A percentile compares a stretch with the other conserved stretches of the same genome.
These are phyloP conservation scores for Cyclargus thomasi DNA, from an alignment of 1,140 invertebrate species.

Conservation along the genomic window DNA sequence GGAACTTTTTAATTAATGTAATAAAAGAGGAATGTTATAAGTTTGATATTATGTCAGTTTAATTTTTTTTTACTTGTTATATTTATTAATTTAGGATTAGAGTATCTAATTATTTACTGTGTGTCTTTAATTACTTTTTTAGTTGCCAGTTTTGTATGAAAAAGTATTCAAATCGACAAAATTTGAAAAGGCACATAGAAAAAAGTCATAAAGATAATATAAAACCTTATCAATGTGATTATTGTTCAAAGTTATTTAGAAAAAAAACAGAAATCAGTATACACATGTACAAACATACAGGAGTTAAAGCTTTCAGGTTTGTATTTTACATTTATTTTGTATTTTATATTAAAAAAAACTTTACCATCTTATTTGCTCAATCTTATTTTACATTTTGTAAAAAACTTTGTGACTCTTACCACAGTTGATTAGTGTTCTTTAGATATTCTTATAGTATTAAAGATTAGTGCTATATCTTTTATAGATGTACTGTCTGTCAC, in stretches of 20 bases:
- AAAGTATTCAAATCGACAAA: slow-evolving; percentile 56
- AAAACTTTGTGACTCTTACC: no score
- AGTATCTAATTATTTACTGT: no score
- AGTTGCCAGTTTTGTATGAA: slow-evolving; percentile 60
- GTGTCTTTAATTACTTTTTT: slow-evolving; percentile 22
- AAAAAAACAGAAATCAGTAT: slow-evolving; percentile 61
- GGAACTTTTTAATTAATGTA: no score
- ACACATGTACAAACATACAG: slow-evolving; percentile 69
- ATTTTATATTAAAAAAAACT: neutral
- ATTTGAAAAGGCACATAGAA: slow-evolving; percentile 60
- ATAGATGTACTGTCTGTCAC: slow-evolving; percentile 65
- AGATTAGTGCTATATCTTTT: slow-evolving; percentile 26
- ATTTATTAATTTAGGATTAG: no score
- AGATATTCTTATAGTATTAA: neutral
- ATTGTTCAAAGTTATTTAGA: slow-evolving; percentile 57
- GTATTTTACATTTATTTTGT: slow-evolving; percentile 15
- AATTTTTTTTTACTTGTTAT: no score
- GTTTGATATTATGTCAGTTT: no score
- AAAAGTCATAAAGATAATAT: slow-evolving; percentile 48
- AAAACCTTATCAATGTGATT: slow-evolving; percentile 53
- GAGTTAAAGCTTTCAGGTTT: slow-evolving; percentile 66
- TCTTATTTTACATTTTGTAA: no score
- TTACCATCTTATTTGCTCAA: no score
- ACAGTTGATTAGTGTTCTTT: no score
- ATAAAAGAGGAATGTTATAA: no score